Base-by-base conservation (phyloP, 1,140 invertebrate species). In the Drosophila ironensis region DNA sequence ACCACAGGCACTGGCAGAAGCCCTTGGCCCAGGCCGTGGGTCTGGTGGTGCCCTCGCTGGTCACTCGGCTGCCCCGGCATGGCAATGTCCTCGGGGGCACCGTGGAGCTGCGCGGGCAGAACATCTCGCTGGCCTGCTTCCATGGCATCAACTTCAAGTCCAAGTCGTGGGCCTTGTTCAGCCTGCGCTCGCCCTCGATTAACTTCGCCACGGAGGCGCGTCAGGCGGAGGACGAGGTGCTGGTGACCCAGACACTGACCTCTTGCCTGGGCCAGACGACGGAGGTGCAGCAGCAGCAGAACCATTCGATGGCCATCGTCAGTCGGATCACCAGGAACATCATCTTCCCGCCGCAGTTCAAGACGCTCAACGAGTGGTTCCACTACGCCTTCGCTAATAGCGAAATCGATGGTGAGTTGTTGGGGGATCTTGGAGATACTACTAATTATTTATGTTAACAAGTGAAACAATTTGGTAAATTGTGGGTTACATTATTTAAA, bases 151-250 rank as follows among this genome's bases (percentile, higher is more conserved):
- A 98, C 90, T 98, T 99, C 90, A 97, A 90, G 81, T 92, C 97
- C 20, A 99, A 98, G 91, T 97, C 95, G 1, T 99, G 98, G 98
- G 98, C 97, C 1, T 87, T 99, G 20, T 99, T 99, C 89, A 98
- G 96, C 59, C 91, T 99, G 41, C 96, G 97, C 89, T 97, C 99
- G 72, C 97, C 98, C 0, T 97, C 94, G 60, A 98, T 99, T 59
- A 97, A 95, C 75, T 99, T 99, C 91, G 95, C 97, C 12, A 98
- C 98, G 0, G 97, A 99, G 91, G 97, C 97, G 1, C 96, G 98
- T 89, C 95, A 97, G 90, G 93, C 96, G 33, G 74, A 88, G 30
- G 72, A 88, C 7, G 88, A 90, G 5, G 86, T 95, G 9, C 94
- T 96, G 67, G 93, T 96, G n/a, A 95, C 96, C 6, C 95, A 97